These are phyloP conservation scores for Heliconius himera DNA, from an alignment of 1,140 invertebrate species.

Conservation along the genomic window DNA sequence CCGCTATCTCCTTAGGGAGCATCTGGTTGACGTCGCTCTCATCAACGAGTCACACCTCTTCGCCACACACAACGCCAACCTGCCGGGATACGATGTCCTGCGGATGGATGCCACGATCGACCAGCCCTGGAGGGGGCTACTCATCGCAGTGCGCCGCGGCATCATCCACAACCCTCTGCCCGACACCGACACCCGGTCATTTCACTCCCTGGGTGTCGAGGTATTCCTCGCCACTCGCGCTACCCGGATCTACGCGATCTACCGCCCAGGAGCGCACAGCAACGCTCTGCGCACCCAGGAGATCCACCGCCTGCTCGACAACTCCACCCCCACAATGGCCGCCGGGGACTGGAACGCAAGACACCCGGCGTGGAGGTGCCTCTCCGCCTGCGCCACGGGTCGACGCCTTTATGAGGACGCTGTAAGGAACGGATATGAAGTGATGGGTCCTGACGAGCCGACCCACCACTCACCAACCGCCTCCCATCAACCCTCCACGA, in stretches of 20 bases:
- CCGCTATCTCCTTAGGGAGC: rapidly evolving
- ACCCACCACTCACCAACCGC: too few species aligned
- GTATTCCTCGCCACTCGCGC: neutral
- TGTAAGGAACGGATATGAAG: too few species aligned
- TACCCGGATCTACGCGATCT: conserved; percentile 18
- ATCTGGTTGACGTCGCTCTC: rapidly evolving
- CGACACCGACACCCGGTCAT: neutral
- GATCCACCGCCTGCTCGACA: conserved; percentile 22
- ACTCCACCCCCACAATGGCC: neutral
- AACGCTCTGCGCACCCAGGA: neutral
- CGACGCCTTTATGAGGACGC: too few species aligned
- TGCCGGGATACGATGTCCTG: too few species aligned
- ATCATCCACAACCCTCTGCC: neutral
- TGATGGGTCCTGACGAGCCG: too few species aligned
- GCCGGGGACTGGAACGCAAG: conserved; percentile 46
- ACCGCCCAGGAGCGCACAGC: conserved; percentile 15
- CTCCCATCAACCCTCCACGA: too few species aligned
- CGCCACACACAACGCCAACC: rapidly evolving
- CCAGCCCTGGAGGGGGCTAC: too few species aligned
- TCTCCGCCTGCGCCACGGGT: too few species aligned
- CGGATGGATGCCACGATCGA: too few species aligned
- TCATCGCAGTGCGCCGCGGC: conserved; percentile 24
- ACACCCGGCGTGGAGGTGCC: conserved; percentile 18
- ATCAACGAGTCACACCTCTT: too few species aligned
- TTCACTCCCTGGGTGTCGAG: conserved; percentile 37